Evolutionary conservation across 2,797 vertebrate species (phyloP).

Genomic region (Enteromius mattozi): DNA sequence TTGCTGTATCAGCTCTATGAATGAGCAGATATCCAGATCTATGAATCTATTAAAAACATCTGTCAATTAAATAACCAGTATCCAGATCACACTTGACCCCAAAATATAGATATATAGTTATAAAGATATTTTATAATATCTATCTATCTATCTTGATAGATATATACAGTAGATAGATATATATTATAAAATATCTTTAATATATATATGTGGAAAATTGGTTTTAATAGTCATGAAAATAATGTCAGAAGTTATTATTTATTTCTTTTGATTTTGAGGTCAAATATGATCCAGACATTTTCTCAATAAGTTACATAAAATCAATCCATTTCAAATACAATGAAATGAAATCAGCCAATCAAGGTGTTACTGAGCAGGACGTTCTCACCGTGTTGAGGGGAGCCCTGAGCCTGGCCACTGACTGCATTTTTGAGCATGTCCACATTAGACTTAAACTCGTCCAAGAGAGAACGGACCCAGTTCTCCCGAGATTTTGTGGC

Average conservation of each 20-base stretch:
- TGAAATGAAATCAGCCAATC: not conserved
- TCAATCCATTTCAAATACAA: not conserved
- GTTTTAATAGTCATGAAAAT: not conserved
- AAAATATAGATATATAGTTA: not conserved
- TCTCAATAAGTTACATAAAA: not conserved
- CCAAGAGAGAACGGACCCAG: slow-evolving; percentile 89
- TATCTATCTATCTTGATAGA: too few species aligned
- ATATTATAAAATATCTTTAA: too few species aligned
- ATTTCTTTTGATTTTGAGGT: not conserved
- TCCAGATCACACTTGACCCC: slow-evolving; percentile 3
- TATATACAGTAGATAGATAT: too few species aligned
- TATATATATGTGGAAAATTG: too few species aligned
- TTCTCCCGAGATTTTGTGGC: slow-evolving; percentile 90
- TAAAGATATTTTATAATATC: too few species aligned
- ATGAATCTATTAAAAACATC: not conserved
- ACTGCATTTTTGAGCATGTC: slow-evolving; percentile 91
- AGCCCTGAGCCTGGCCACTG: slow-evolving; percentile 76
- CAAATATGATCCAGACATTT: slow-evolving; percentile 6
- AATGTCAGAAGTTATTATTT: not conserved
- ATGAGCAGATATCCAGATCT: not conserved
- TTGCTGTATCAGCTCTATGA: not conserved
- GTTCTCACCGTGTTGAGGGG: slow-evolving; percentile 83
- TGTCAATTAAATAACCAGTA: not conserved
- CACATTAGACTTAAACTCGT: slow-evolving; percentile 92
- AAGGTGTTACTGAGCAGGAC: not conserved